Conservation (phyloP, 1,140 invertebrate genomes). For the Zaprionus kolodkinae region DNA sequence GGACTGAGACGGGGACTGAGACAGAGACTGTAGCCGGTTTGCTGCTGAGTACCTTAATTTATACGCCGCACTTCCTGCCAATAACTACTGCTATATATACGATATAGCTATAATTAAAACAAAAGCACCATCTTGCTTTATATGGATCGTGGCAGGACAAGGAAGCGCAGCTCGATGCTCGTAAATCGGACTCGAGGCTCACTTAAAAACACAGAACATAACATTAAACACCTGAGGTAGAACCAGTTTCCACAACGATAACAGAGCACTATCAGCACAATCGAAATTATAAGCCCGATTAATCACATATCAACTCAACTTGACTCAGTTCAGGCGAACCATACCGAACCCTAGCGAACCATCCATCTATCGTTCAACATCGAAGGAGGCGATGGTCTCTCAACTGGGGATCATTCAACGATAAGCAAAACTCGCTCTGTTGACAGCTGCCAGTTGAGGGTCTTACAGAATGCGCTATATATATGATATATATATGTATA, state of each 20-base stretch:
- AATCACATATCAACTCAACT: constrained; percentile 39
- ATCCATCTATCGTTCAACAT: constrained; percentile 23
- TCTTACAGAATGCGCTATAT: constrained; percentile 6
- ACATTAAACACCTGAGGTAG: constrained; percentile 14
- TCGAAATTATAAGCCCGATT: constrained; percentile 59
- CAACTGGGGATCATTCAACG: constrained; percentile 49
- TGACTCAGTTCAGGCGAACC: background rate
- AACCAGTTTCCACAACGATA: constrained; percentile 23
- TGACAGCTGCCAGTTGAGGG: constrained; percentile 43
- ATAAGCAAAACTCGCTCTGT: constrained; percentile 51
- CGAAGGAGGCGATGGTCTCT: background rate
- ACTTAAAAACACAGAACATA: background rate
- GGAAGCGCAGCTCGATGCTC: constrained; percentile 31
- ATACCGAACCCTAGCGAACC: background rate
- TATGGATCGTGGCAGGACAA: constrained; percentile 18
- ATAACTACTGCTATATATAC: constrained; percentile 24
- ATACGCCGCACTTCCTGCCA: constrained; percentile 58
- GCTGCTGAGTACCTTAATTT: constrained; percentile 59
- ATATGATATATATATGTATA: background rate
- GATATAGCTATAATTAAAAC: constrained; percentile 43
- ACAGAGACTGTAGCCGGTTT: constrained; percentile 37
- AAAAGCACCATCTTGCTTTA: constrained; percentile 51
- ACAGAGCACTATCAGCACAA: constrained; percentile 52
- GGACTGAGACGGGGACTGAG: constrained; percentile 12
- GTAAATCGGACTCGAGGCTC: constrained; percentile 44